Percentiles rank a stretch among this genome's conserved stretches.
These are phyloP conservation scores for Noctua pronuba DNA, from an alignment of 2,888 invertebrate genomes.

Conservation along the genomic window DNA sequence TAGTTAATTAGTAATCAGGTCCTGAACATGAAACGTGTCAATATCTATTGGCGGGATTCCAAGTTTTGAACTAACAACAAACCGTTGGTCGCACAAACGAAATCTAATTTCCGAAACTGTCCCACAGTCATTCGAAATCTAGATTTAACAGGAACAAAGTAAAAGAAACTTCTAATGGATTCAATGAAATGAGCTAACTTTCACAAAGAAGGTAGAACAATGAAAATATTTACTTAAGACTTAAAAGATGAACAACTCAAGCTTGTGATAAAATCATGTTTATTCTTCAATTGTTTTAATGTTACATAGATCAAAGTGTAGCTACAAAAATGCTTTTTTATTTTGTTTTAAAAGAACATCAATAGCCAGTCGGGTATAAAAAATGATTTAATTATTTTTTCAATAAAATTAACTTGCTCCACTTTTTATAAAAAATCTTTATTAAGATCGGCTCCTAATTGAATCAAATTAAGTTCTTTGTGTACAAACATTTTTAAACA, in stretches of 20 bases:
- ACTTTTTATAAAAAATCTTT: slow-evolving; percentile 10
- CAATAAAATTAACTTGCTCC: background rate
- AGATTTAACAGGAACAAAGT: slow-evolving; percentile 20
- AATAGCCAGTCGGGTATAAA: background rate
- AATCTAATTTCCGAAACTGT: slow-evolving; percentile 15
- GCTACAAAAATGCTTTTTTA: background rate
- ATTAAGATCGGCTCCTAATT: slow-evolving; percentile 33
- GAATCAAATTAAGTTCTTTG: slow-evolving; percentile 49
- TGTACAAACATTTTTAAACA: slow-evolving; percentile 53
- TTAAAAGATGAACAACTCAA: slow-evolving; percentile 11
- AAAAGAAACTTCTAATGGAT: slow-evolving; percentile 11
- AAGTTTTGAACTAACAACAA: background rate
- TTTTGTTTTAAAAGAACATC: background rate
- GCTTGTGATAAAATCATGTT: background rate
- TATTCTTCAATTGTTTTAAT: background rate
- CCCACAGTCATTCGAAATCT: background rate
- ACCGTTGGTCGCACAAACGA: background rate
- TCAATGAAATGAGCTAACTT: slow-evolving; percentile 25
- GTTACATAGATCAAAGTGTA: background rate
- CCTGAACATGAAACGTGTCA: slow-evolving; percentile 9
- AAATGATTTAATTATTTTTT: background rate
- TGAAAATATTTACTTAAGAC: slow-evolving; percentile 24
- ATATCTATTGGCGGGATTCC: slow-evolving; percentile 7
- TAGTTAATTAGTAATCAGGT: slow-evolving; percentile 10
- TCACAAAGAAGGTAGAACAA: slow-evolving; percentile 12